A percentile compares a stretch with the other conserved stretches of the same genome.
Conservation (phyloP, 2,888 invertebrate species). For the Heteropelma amictum region DNA sequence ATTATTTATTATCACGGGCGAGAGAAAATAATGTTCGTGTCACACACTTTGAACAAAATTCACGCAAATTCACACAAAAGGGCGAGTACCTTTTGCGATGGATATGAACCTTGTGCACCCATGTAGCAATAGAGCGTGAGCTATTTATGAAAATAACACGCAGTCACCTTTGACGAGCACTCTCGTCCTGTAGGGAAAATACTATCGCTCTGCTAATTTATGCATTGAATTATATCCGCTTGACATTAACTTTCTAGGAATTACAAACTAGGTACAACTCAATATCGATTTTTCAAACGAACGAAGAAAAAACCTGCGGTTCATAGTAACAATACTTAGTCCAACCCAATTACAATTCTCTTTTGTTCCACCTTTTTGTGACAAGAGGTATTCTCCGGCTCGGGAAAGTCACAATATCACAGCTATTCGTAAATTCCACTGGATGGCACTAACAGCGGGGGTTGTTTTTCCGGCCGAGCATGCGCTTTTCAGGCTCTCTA, state of each 20-base stretch:
- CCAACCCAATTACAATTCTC: background rate
- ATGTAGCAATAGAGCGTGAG: background rate
- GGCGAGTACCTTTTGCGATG: background rate
- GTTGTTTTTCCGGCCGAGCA: constrained; percentile 54
- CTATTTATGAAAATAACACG: constrained; percentile 2
- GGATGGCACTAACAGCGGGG: constrained; percentile 26
- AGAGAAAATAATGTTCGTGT: too few species aligned
- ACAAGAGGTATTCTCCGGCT: background rate
- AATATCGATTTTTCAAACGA: too few species aligned
- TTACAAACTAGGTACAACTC: too few species aligned
- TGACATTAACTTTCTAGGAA: constrained; percentile 4
- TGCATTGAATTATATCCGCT: constrained; percentile 10
- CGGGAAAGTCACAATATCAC: constrained; percentile 9
- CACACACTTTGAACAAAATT: too few species aligned
- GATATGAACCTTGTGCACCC: background rate
- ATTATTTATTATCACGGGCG: too few species aligned
- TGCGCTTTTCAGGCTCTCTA: constrained; percentile 49
- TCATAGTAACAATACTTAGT: constrained; percentile 5
- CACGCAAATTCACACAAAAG: background rate
- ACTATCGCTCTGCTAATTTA: constrained; percentile 4
- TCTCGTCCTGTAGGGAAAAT: background rate
- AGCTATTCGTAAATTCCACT: constrained; percentile 39
- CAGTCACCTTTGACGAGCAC: background rate
- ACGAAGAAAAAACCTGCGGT: background rate
- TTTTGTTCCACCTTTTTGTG: constrained; percentile 23